Conservation (phyloP, 2,113 vertebrate species). For the Elaphurus davidianus region DNA sequence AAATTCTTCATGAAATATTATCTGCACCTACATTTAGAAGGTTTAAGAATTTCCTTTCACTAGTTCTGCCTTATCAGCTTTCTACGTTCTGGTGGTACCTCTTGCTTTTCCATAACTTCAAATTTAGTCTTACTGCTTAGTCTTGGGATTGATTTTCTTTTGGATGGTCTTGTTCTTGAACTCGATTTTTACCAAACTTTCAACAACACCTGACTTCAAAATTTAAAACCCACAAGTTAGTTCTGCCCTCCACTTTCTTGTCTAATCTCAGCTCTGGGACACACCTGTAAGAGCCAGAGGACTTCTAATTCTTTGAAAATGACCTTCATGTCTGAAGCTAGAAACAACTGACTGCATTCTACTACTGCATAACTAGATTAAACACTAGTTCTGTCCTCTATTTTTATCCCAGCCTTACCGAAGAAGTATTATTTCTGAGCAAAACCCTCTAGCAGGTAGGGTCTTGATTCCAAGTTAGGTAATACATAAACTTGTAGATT, state of each 20-base stretch:
- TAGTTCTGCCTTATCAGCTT: neutral
- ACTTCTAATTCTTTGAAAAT: neutral
- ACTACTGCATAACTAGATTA: neutral
- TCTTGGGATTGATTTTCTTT: neutral
- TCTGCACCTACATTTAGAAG: neutral
- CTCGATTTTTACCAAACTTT: neutral
- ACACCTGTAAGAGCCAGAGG: neutral
- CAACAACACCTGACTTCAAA: neutral
- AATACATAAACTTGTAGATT: neutral
- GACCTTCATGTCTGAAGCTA: neutral
- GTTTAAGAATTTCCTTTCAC: neutral
- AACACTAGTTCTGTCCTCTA: neutral
- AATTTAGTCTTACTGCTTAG: neutral
- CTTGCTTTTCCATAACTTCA: neutral
- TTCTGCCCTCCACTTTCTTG: neutral
- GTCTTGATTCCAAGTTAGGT: neutral
- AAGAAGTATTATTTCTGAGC: neutral
- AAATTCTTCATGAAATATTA: neutral
- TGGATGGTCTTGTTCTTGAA: neutral
- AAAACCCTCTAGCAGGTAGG: neutral
- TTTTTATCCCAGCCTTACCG: neutral
- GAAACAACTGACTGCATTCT: neutral
- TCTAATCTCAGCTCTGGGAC: neutral
- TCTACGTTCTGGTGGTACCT: neutral
- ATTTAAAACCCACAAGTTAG: neutral